A percentile compares a stretch with the other conserved stretches of the same genome.
phyloP scores from a whole-genome alignment of 2,888 invertebrate species.

The Achlya flavicornis region DNA sequence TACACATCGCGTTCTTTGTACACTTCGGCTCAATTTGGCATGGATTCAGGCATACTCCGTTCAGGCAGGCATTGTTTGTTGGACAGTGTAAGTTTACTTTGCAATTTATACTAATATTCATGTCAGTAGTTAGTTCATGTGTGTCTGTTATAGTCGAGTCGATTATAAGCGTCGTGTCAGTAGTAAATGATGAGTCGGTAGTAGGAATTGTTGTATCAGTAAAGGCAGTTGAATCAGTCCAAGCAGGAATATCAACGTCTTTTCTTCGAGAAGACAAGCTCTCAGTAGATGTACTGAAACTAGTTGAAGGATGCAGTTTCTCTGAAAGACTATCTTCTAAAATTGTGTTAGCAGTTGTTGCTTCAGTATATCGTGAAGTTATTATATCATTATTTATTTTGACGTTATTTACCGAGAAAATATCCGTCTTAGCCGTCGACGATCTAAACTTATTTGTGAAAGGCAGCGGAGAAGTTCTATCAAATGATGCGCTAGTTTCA shows the following conservation, averaged over 20 bases:
- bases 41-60: slow-evolving; percentile 86
- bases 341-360: slow-evolving; percentile 16
- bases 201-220: slow-evolving; percentile 73
- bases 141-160: slow-evolving; percentile 1
- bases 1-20: slow-evolving; percentile 85
- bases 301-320: slow-evolving; percentile 36
- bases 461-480: not conserved
- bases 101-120: slow-evolving; percentile 74
- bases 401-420: not conserved
- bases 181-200: slow-evolving; percentile 27
- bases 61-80: slow-evolving; percentile 85
- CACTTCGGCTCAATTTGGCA: slow-evolving; percentile 82
- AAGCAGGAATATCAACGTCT: slow-evolving; percentile 74
- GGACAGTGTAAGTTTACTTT: slow-evolving; percentile 86
- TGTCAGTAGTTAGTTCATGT: not conserved
- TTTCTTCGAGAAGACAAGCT: slow-evolving; percentile 73
- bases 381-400: not conserved
- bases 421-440: not conserved
- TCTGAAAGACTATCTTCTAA: slow-evolving; percentile 22
- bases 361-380: not conserved
- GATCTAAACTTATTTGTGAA: not conserved
- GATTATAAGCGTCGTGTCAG: not conserved
- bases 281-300: slow-evolving; percentile 66
- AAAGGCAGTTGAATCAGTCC: slow-evolving; percentile 68
- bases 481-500: not conserved